Base-by-base conservation (phyloP, 2,888 invertebrate genomes). In the Tinea trinotella region DNA sequence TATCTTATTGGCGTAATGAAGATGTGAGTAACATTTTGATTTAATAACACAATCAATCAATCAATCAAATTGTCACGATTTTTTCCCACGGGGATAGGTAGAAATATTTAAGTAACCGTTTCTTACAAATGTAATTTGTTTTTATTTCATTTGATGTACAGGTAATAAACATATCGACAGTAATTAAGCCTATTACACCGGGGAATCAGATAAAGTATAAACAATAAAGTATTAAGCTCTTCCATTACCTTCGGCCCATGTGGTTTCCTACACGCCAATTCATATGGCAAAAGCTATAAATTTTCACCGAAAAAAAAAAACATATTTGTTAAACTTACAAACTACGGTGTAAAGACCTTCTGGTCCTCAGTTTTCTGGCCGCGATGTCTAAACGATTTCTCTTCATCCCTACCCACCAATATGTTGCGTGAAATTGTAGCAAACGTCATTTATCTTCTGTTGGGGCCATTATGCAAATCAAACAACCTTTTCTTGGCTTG, bases 381-480 rank as follows among this genome's bases (percentile, higher is more conserved):
- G 67, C 68, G 68, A 70, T 66, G 70, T 63, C 61, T 57, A 61
- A 65, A 70, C 73, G 49, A 55, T 55, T 55, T 55, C 52, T 55
- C 55, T 52, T 46, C 44, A 30, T 18, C 52, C 74, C 66, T 70
- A 59, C 59, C 57, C 61, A 65, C 57, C 79, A 81, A 81, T 82
- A 82, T 80, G 77, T 77, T 78, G 69, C 69, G 67, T 64, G 67
- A 68, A 34, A 65, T 65, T 62, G 66, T 69, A 67, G 65, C 30
- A 70, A 67, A 64, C 63, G 64, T 68, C 68, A 74, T 82, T 68
- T 71, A 75, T 78, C 76, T 81, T 73, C 64, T 60, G 64, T 66
- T 67, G 64, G 62, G 67, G 64, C 71, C 66, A 76, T 79, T 80
- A 82, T 79, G 75, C 64, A 74, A 77, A 79, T 75, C 68, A 67